These are phyloP conservation scores for Alexandromys fortis DNA, from an alignment of 2,113 vertebrate genomes.

Conservation along the genomic window DNA sequence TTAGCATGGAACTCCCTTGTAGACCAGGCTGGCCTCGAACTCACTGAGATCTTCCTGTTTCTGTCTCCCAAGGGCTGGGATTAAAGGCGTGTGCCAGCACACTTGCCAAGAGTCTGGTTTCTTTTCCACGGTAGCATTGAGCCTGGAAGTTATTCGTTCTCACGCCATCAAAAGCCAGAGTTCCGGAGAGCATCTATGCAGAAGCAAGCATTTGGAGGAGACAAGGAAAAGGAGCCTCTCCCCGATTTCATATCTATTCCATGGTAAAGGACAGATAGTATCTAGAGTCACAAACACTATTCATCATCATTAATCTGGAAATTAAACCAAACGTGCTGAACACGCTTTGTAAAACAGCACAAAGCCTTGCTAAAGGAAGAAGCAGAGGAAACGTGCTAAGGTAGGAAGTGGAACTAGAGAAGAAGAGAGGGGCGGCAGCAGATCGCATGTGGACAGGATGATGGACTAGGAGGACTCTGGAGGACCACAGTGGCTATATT, in stretches of 20 bases:
- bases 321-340: background rate
- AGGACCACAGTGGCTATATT: background rate
- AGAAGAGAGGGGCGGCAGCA: background rate
- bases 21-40: background rate
- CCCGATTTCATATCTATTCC: background rate
- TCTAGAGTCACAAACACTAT: background rate
- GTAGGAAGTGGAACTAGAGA: background rate
- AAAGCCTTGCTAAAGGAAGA: background rate
- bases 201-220: constrained; percentile 2
- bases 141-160: background rate
- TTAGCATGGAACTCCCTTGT: background rate
- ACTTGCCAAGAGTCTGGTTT: background rate
- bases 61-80: background rate
- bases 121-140: background rate
- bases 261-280: background rate
- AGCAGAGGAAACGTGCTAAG: background rate
- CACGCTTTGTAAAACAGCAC: background rate
- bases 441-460: background rate
- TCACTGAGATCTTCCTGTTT: background rate
- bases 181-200: background rate
- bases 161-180: background rate
- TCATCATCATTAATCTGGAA: background rate
- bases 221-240: background rate
- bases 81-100: background rate
- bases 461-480: background rate